Base-by-base conservation (phyloP, 2,113 vertebrate genomes). In the Centropus unirufus region DNA sequence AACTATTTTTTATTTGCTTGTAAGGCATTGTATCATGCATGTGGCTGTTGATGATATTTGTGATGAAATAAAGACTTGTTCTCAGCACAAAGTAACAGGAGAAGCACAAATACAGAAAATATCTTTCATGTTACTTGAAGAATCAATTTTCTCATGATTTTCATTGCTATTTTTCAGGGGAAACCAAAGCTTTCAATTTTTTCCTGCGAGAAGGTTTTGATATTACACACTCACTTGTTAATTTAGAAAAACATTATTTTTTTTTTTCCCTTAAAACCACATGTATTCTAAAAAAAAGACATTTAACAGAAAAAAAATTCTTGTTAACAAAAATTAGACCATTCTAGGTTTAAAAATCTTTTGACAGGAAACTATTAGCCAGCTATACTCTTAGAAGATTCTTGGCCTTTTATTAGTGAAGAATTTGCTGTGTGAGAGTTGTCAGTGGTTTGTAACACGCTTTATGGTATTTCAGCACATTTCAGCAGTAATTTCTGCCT, bases 1-100 rank as follows among this genome's bases (percentile, higher is more conserved):
- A 81, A 87, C n/a, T 86, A 32, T 42, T 92, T 83, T 92, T 51
- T 20, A 66, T 91, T 85, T 55, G 40, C 36, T 86, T 95, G n/a
- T 52, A 89, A 83, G 62, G 36, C 11, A 1, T 20, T 68, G 76
- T 92, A 34, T 78, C 76, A 77, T 34, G 42, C 24, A 77, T 44
- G n/a, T 68, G 62, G 61, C 32, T 95, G 70, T 66, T 72, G 24
- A 78, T 67, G 24, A 36, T 91, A 68, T 73, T 81, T 88, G 52
- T 64, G 11, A 34, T 61, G 23, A 91, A 91, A 96, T 24, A 57
- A 90, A 85, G 52, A 49, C 51, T 79, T 73, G 5, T 10, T 17
- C 70, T 70, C 36, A 83, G 66, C 21, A 72, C 18, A 79, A 29
- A 91, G 12, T 64, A 82, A 75, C 23, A 87, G 17, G 6, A 76